Evolutionary conservation across 2,888 invertebrate genomes (phyloP).

Genomic region (Plagiodera versicolora): DNA sequence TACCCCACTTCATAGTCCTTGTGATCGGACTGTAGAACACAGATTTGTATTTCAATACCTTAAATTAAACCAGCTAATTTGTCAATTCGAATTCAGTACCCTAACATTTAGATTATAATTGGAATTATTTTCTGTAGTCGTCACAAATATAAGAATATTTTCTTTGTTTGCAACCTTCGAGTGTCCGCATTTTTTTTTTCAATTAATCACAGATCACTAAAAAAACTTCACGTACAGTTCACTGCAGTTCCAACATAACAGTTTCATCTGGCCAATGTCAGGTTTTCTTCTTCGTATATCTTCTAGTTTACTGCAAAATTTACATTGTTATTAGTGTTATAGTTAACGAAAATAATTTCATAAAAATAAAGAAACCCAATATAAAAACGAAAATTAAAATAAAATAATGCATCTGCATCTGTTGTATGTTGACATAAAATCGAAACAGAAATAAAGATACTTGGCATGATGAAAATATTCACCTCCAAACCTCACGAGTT

Average conservation of each 20-base stretch:
- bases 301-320: constrained; percentile 24
- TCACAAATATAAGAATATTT: constrained; percentile 7
- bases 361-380: no score
- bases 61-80: background rate
- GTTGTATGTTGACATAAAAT: no score
- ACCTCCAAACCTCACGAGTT: no score
- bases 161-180: background rate
- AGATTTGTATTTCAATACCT: background rate
- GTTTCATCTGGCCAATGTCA: constrained; percentile 19
- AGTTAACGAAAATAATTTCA: no score
- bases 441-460: no score
- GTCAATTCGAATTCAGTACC: background rate
- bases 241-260: background rate
- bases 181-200: constrained; percentile 10
- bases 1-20: background rate
- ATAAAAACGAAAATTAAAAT: no score
- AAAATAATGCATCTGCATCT: no score
- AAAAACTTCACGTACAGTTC: background rate
- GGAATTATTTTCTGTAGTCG: background rate
- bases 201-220: constrained; percentile 25
- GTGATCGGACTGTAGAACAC: background rate
- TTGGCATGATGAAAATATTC: no score
- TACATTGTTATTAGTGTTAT: background rate
- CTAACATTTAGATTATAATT: background rate
- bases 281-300: constrained; percentile 17